Evolutionary conservation across 2,888 invertebrate genomes (phyloP).

Genomic region (Diplazon laetatorius): DNA sequence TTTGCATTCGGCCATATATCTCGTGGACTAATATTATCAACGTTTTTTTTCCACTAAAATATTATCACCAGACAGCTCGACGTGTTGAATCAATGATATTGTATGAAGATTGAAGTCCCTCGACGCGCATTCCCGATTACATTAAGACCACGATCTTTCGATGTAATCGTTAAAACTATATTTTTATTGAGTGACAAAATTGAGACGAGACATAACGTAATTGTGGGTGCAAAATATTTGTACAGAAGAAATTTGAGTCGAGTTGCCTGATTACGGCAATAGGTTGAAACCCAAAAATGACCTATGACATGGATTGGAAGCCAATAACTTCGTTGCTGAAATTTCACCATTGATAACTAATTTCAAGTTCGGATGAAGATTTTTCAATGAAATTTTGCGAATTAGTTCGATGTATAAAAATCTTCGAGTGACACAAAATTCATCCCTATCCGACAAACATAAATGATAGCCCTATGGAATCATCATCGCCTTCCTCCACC

Average conservation of each 20-base stretch:
- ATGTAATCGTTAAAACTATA: conserved; percentile 36
- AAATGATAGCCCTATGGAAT: no score
- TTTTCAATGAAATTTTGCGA: no score
- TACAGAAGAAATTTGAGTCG: no score
- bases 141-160: background rate
- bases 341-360: no score
- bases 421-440: no score
- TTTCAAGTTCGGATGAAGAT: background rate
- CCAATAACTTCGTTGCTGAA: no score
- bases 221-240: conserved; percentile 28
- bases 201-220: background rate
- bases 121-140: conserved; percentile 7
- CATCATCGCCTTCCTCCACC: no score
- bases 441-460: background rate
- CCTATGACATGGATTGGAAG: no score
- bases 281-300: no score
- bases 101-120: conserved; percentile 36
- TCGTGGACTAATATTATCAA: background rate
- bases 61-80: background rate
- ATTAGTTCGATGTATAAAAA: no score
- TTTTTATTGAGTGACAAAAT: conserved; percentile 40
- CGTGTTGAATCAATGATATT: conserved; percentile 19
- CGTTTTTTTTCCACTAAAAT: conserved; percentile 3
- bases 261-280: no score
- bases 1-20: background rate